Percentiles rank a stretch among this genome's conserved stretches.
Conservation (phyloP, 2,797 vertebrate species). For the Falco cherrug region DNA sequence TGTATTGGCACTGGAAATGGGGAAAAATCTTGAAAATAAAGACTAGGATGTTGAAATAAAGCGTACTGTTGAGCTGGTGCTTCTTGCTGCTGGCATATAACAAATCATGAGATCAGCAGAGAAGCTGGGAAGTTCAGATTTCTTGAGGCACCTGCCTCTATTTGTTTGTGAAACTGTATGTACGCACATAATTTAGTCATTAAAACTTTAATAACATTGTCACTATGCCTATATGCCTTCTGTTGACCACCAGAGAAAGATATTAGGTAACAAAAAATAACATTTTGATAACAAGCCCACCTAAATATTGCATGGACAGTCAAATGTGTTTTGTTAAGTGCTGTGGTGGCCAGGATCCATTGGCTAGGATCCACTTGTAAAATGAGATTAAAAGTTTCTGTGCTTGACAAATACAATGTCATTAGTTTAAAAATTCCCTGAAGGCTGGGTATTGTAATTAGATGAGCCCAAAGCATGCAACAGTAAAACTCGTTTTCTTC, state of each 20-base stretch:
- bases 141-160: not conserved
- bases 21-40: not conserved
- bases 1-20: not conserved
- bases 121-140: not conserved
- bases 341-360: constrained; percentile 52
- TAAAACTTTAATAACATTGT: not conserved
- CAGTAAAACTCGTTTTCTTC: constrained; percentile 36
- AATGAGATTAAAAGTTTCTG: constrained; percentile 59
- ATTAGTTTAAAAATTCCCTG: constrained; percentile 61
- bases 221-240: not conserved
- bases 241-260: not conserved
- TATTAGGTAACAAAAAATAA: not conserved
- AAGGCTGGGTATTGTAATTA: not conserved
- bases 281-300: not conserved
- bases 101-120: not conserved
- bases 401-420: constrained; percentile 29
- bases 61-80: not conserved
- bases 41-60: not conserved
- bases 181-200: not conserved
- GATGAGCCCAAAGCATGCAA: not conserved
- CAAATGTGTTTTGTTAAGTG: constrained; percentile 42
- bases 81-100: not conserved
- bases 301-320: constrained; percentile 41
- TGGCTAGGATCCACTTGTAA: constrained; percentile 47
- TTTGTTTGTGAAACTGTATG: not conserved